These are phyloP conservation scores for Drosophila diplacantha DNA, from an alignment of 2,888 invertebrate species.

Conservation along the genomic window DNA sequence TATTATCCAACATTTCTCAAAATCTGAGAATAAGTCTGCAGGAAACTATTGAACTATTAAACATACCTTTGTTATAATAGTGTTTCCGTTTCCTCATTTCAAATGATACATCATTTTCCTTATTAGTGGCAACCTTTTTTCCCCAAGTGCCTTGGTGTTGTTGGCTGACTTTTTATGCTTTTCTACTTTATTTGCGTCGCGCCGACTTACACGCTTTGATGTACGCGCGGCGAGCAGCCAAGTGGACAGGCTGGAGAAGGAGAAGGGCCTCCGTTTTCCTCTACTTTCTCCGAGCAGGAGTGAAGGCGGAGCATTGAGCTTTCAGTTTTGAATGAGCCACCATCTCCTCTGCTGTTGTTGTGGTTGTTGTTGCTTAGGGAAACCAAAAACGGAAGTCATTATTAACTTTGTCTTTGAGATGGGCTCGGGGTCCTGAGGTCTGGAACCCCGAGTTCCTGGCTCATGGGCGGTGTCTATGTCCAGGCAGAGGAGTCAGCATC, in stretches of 20 bases:
- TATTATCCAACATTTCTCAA: background rate
- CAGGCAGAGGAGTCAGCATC: slow-evolving; percentile 30
- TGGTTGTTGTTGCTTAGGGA: slow-evolving; percentile 61
- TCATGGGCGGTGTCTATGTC: slow-evolving; percentile 21
- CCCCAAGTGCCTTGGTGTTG: slow-evolving; percentile 27
- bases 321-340: slow-evolving; percentile 38
- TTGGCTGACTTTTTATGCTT: slow-evolving; percentile 65
- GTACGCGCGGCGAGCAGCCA: slow-evolving; percentile 63
- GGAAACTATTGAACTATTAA: no score
- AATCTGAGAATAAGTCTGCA: background rate
- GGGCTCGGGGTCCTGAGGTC: slow-evolving; percentile 37
- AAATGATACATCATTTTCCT: background rate
- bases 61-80: no score
- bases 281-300: slow-evolving; percentile 14
- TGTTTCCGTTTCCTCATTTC: background rate
- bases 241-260: slow-evolving; percentile 46
- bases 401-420: slow-evolving; percentile 67
- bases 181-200: slow-evolving; percentile 65
- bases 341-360: slow-evolving; percentile 14
- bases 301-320: slow-evolving; percentile 22
- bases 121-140: background rate
- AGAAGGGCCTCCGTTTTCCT: slow-evolving; percentile 8
- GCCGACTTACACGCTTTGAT: slow-evolving; percentile 67
- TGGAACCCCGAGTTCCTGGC: slow-evolving; percentile 8
- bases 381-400: slow-evolving; percentile 71